Evolutionary conservation across 2,113 vertebrate species (phyloP), one percentile per base, ranked within the genome.

Genomic region (Halichoerus grypus): DNA sequence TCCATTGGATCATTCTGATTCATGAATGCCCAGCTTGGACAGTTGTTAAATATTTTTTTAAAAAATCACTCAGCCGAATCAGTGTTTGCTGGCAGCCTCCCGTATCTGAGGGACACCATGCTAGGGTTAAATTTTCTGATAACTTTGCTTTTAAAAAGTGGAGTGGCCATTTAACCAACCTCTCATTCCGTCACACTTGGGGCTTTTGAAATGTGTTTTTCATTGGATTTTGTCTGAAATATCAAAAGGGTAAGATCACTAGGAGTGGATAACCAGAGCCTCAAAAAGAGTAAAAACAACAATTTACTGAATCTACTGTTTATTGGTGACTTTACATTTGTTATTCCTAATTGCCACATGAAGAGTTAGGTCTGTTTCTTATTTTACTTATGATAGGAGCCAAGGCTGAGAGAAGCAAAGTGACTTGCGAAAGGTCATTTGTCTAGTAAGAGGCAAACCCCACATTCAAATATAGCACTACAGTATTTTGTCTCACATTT

Each of bases 161-260:
- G 19, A 69, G 31, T 28, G 42, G 9, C 46, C 42, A n/a, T 63
- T 86, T 81, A 87, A 79, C 22, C 24, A 93, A 71, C 22, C 42
- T 18, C 61, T 49, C 49, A n/a, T 83, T 94, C 42, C 49, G n/a
- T 88, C 63, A 53, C 33, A 69, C 72, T 76, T n/a, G 22, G 61
- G 67, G 33, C 0, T 72, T 97, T 91, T 72, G 39, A 91, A 81
- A 76, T 96, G 67, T 65, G 59, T 93, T 79, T 91, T 91, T 46
- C 76, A n/a, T 12, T 92, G 72, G 49, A 61, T 82, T 90, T 95
- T 82, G 7, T 95, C 88, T 83, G 91, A 95, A 88, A 88, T 71
- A 83, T 13, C 46, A 42, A 94, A 93, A 83, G 21, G 55, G 63
- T 87, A 39, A 33, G 21, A 91, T 88, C 67, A 84, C 36, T 49